Base-by-base conservation (phyloP, 2,797 vertebrate species). In the Neosilurus mollespiculum region DNA sequence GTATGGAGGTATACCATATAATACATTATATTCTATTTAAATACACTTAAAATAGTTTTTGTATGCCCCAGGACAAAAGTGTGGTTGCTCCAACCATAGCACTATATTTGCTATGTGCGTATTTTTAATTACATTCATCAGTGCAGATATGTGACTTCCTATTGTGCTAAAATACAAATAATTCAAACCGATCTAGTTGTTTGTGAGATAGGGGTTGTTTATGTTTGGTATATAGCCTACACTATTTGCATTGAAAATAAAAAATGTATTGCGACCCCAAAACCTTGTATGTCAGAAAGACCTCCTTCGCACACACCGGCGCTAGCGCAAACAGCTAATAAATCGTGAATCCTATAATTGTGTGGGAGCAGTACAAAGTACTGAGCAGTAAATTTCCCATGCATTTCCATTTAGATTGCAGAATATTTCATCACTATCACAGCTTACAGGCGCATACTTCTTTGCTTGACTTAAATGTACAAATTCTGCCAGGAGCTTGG, bases 331-430 rank as follows among this genome's bases (percentile, higher is more conserved):
- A 83, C 66, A 84, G 89, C 90, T 92, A 94, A 95, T 94, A 95
- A 93, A 95, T 95, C 90, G 92, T 89, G 89, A 87, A 89, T 90
- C 85, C 89, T 88, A 93, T 94, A 95, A 94, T 95, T 95, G 93
- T 93, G 91, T 88, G 91, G 92, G 93, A 93, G 80, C 88, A 92
- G 90, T 92, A 90, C 91, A 81, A 71, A 71, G 67, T 70, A 69
- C 22, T 24, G 56, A 26, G 67, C 80, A 87, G 92, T 95, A 94
- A 94, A 95, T 95, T 94, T 93, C 90, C 91, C 89, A 91, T 94
- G 91, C 92, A 95, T 95, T 95, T 95, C 93, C 95, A 95, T 95
- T 95, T 95, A 95, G 94, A 95, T 95, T 94, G 94, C 89, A 89
- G 91, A 94, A 94, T 94, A 94, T 94, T 94, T 94, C 90, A 93